Evolutionary conservation across 2,888 invertebrate genomes (phyloP), one percentile per base, ranked within the genome.

Genomic region (Pollenia labialis): DNA sequence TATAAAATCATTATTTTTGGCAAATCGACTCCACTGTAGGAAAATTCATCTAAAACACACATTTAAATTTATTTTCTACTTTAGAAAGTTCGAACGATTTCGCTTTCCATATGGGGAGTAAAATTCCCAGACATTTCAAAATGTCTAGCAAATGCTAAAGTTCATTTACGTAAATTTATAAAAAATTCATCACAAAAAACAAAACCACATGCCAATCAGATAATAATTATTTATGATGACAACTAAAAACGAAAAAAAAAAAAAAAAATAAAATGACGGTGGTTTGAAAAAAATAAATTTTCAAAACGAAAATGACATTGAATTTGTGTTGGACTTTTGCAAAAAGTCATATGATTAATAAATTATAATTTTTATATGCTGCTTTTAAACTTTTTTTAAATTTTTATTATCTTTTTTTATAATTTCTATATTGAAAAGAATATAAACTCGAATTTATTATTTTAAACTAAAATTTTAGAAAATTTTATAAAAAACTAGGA

Each of bases 201-300:
- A 46, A 40, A 75, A 58, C 56, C 77, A 64, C 42, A 77, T 77
- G 87, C 84, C 87, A 81, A 87, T 87, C 87, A 84, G 84, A 87
- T 84, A 77, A 84, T 72, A 77, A 81, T 77, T 84, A 81, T 87
- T 84, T 87, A 84, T 77, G 81, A 74, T 84, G 87, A 84, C 87
- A 84, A 77, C 76, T 54, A 68, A 81, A 72, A 77, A 11, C n/a
- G 6, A 46, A 68, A 79, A 32, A 64, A 46, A 60, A 46, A 68
- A 79, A 32, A 64, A 46, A 60, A 52, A 23, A 23, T 2, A 23
- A 23, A 52, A 42, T 52, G 14, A 72, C 18, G 69, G 54, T 23
- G 2, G 64, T 50, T 42, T 14, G 62, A 81, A 40, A 46, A 76
- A 58, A 52, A 74, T 48, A 68, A 74, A 40, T 40, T 72, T 64